These are phyloP conservation scores for Conus canariensis DNA, from an alignment of 2,888 invertebrate species.

Conservation along the genomic window DNA sequence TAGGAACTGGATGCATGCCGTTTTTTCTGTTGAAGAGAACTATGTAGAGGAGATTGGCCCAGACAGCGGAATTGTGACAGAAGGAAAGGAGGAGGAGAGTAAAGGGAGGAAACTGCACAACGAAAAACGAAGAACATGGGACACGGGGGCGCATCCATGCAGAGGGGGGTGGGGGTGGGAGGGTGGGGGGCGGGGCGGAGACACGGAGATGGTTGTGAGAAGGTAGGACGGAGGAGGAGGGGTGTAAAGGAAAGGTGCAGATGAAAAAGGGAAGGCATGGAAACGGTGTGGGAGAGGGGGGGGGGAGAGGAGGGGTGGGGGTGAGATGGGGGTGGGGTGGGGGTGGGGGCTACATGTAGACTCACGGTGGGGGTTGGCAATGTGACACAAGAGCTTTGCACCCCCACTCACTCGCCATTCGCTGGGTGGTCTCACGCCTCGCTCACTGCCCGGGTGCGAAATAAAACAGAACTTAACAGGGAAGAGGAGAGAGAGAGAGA, in stretches of 20 bases:
- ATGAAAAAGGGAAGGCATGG: neutral
- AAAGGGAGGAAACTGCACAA: too few relatives aligned
- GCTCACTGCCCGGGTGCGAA: neutral
- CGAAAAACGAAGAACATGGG: too few relatives aligned
- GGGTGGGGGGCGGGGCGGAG: too few relatives aligned
- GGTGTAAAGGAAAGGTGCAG: neutral
- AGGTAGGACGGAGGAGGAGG: too few relatives aligned
- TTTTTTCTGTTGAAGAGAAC: too few relatives aligned
- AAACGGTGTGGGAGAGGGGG: neutral
- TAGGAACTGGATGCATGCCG: too few relatives aligned
- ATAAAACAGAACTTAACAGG: neutral
- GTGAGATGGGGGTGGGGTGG: neutral
- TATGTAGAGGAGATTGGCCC: too few relatives aligned
- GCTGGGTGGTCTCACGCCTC: conserved; percentile 35
- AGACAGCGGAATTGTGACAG: too few relatives aligned
- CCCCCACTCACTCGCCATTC: neutral
- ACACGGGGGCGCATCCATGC: too few relatives aligned
- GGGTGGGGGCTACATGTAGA: neutral
- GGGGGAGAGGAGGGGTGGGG: neutral
- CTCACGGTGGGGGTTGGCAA: neutral
- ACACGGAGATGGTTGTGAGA: too few relatives aligned
- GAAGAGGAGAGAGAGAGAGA: neutral
- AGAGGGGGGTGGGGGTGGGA: too few relatives aligned
- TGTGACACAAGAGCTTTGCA: conserved; percentile 35
- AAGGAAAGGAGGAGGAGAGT: too few relatives aligned